phyloP scores from a whole-genome alignment of 1,140 invertebrate genomes.

The Caenorhabditis latens region DNA sequence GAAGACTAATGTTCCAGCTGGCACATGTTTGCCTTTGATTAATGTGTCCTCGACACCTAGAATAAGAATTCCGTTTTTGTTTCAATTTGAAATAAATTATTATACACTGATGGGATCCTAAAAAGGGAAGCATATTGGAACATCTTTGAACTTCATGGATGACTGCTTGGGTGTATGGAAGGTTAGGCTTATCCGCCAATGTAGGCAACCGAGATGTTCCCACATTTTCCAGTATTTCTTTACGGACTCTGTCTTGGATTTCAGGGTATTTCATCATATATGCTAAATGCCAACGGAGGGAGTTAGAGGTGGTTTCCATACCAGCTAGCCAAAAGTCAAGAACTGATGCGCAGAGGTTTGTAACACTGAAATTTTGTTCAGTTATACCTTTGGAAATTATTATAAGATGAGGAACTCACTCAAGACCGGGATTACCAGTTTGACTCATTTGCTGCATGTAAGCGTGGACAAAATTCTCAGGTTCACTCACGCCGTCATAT shows the following conservation, averaged over 20 bases:
- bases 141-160: conserved; percentile 60
- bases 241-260: conserved; percentile 53
- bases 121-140: conserved; percentile 52
- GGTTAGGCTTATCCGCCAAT: conserved; percentile 44
- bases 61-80: neutral
- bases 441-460: conserved; percentile 47
- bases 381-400: neutral
- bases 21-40: neutral
- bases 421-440: conserved; percentile 19
- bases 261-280: conserved; percentile 50
- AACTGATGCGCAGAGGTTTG: conserved; percentile 4
- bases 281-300: conserved; percentile 32
- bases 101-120: conserved; percentile 32
- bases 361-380: neutral
- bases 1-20: conserved; percentile 11
- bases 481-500: conserved; percentile 4
- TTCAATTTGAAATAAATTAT: neutral
- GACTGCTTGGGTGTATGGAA: conserved; percentile 56
- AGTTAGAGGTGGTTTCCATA: conserved; percentile 38
- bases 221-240: conserved; percentile 37
- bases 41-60: neutral
- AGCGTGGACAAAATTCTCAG: conserved; percentile 51
- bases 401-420: neutral
- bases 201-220: conserved; percentile 47
- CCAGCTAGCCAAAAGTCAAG: conserved; percentile 46